phyloP scores from a whole-genome alignment of 2,113 vertebrate species.

The Siniperca knerii region DNA sequence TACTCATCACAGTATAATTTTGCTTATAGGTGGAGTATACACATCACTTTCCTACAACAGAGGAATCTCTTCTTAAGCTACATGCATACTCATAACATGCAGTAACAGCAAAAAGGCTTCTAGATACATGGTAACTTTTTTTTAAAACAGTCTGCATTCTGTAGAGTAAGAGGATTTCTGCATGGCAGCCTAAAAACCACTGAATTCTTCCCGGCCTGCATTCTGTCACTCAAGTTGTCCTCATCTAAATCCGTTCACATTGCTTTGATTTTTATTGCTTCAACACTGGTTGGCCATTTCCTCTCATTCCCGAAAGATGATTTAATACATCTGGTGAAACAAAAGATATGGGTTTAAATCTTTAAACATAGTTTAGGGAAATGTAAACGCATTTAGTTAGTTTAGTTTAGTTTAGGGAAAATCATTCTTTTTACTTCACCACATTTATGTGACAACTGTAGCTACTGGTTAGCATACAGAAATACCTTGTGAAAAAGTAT shows the following conservation, averaged over 20 bases:
- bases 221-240: constrained; percentile 60
- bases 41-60: constrained; percentile 26
- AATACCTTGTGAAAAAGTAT: background rate
- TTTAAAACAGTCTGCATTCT: constrained; percentile 17
- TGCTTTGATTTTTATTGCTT: constrained; percentile 50
- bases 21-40: constrained; percentile 32
- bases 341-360: constrained; percentile 3
- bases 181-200: constrained; percentile 70
- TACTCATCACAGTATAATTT: constrained; percentile 37
- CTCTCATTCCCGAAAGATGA: constrained; percentile 54
- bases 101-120: constrained; percentile 25
- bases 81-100: constrained; percentile 2
- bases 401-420: background rate
- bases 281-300: constrained; percentile 44
- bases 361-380: background rate
- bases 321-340: constrained; percentile 18
- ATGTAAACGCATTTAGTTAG: no score
- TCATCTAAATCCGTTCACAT: constrained; percentile 50
- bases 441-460: background rate
- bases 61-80: background rate
- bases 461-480: background rate
- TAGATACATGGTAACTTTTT: background rate
- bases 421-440: background rate
- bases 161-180: constrained; percentile 41
- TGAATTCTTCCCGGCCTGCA: constrained; percentile 66